Evolutionary conservation across 2,113 vertebrate species (phyloP), one percentile per base, ranked within the genome.

Genomic region (Petroica traversi): DNA sequence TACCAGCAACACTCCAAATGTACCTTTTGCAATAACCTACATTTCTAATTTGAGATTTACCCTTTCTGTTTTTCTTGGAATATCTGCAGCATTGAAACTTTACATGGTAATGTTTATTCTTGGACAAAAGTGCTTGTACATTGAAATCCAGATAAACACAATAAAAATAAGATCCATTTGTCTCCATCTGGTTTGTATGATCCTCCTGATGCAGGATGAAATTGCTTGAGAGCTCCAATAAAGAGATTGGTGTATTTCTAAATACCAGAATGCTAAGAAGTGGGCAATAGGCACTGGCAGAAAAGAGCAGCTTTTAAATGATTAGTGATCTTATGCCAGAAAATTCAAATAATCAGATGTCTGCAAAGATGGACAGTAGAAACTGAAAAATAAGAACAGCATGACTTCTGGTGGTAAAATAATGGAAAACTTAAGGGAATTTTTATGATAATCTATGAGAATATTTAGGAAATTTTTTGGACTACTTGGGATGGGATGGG

Each of bases 221-320:
- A 76, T 45, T 0, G 83, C 31, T n/a, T 68, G 41, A 43, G 8
- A 78, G 26, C 3, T 17, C 14, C 0, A 1, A 26, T 49, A 29
- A 19, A 45, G 23, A 43, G 20, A 26, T 8, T 38, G 14, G 12
- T 59, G 2, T 45, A 52, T 78, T 83, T 84, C 11, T 26, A 64
- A 17, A 14, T 68, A 85, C 4, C 23, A 57, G 38, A 59, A 29
- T 61, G 78, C 38, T 57, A 86, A 66, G 25, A 91, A 82, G 45
- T 45, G 12, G 41, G 1, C 11, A 76, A 80, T 28, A 66, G 12
- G 2, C 14, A 52, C 5, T 66, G 33, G 12, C 13, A 86, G 62
- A 16, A 74, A 51, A 81, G 3, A 67, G 4, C 2, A 14, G 5
- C 15, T 86, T 90, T 75, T 28, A 66, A 92, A 80, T 80, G 3